A percentile compares a stretch with the other conserved stretches of the same genome.
These are phyloP conservation scores for Bubalus kerabau DNA, from an alignment of 2,113 vertebrate species.

Conservation along the genomic window DNA sequence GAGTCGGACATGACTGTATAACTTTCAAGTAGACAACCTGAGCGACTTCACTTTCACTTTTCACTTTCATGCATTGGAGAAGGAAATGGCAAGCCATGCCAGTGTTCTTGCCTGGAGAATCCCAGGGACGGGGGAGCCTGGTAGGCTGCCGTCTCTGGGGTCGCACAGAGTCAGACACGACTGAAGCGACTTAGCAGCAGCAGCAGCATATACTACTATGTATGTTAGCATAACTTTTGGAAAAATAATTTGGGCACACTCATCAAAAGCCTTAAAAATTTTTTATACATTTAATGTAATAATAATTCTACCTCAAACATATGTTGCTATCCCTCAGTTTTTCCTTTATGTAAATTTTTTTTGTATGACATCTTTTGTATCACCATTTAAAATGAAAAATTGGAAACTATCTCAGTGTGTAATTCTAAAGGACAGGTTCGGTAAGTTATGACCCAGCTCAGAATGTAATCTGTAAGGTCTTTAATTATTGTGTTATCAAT, in stretches of 20 bases:
- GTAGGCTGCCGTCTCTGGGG: no score
- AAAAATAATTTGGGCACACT: neutral
- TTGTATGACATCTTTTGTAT: neutral
- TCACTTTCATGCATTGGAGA: no score
- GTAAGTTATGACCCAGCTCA: neutral
- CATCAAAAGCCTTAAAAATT: neutral
- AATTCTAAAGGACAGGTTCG: neutral
- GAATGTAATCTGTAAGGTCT: no score
- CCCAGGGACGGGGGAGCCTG: no score
- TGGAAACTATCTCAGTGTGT: neutral
- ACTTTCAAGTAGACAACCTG: no score
- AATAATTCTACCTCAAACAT: neutral
- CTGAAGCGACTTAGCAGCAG: no score
- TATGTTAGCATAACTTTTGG: neutral
- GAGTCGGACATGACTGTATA: no score
- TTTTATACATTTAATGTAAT: neutral
- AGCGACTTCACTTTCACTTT: no score
- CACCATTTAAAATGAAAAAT: neutral
- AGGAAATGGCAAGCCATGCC: no score
- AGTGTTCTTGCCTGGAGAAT: no score
- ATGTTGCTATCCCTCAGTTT: neutral
- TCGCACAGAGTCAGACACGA: no score
- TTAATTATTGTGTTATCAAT: neutral
- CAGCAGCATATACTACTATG: neutral
- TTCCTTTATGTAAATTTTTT: neutral